These are phyloP conservation scores for Siniperca undulata DNA, from an alignment of 2,797 vertebrate genomes.

Conservation along the genomic window DNA sequence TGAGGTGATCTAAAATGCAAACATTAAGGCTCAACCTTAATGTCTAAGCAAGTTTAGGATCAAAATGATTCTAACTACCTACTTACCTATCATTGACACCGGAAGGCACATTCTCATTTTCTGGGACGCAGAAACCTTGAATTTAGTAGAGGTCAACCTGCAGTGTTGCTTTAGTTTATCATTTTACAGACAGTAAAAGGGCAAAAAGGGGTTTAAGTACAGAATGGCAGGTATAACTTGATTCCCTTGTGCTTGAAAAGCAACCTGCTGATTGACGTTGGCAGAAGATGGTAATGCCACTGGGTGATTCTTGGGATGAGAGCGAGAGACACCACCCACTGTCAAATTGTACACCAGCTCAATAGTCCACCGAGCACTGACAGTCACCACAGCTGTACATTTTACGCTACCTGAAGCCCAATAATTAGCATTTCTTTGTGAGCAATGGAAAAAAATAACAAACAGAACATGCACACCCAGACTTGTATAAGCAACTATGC, in stretches of 20 bases:
- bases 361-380: slow-evolving; percentile 88
- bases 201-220: background rate
- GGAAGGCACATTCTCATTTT: slow-evolving; percentile 13
- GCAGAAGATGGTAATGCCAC: slow-evolving; percentile 67
- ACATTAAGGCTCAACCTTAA: slow-evolving; percentile 46
- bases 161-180: background rate
- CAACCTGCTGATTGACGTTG: slow-evolving; percentile 73
- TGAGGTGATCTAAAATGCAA: slow-evolving; percentile 65
- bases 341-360: slow-evolving; percentile 88
- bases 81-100: slow-evolving; percentile 10
- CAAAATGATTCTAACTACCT: slow-evolving; percentile 35
- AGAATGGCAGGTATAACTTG: slow-evolving; percentile 11
- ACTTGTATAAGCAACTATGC: slow-evolving; percentile 43
- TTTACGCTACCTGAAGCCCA: slow-evolving; percentile 92
- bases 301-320: slow-evolving; percentile 66
- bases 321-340: slow-evolving; percentile 84
- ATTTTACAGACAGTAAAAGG: background rate
- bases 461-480: slow-evolving; percentile 53
- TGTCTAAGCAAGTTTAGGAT: slow-evolving; percentile 39
- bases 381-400: slow-evolving; percentile 90
- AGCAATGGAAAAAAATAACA: slow-evolving; percentile 59
- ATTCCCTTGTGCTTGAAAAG: slow-evolving; percentile 39
- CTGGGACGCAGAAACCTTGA: slow-evolving; percentile 17
- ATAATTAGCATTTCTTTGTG: slow-evolving; percentile 90
- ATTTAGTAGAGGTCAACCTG: slow-evolving; percentile 18